phyloP scores from a whole-genome alignment of 2,888 invertebrate species.

The Polia nebulosa region DNA sequence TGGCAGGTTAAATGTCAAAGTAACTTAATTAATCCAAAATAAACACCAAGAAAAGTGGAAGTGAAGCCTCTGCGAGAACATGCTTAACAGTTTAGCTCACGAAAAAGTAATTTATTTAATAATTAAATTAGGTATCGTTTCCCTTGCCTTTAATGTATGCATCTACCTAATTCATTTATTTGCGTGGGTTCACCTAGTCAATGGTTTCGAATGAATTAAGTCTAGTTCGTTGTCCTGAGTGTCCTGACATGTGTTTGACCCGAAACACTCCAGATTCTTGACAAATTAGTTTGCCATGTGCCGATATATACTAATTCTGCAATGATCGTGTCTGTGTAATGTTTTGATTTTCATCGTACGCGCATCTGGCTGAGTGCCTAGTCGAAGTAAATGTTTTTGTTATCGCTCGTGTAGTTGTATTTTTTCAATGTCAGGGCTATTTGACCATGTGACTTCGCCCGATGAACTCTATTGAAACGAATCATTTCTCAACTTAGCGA shows the following conservation, averaged over 20 bases:
- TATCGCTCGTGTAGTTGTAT: constrained; percentile 52
- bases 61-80: background rate
- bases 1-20: background rate
- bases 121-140: constrained; percentile 17
- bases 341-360: constrained; percentile 48
- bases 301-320: constrained; percentile 3
- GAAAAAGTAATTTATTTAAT: constrained; percentile 5
- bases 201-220: constrained; percentile 11
- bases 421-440: constrained; percentile 71
- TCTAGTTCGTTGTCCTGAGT: constrained; percentile 16
- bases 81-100: background rate
- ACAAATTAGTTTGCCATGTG: constrained; percentile 6
- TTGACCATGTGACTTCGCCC: constrained; percentile 36
- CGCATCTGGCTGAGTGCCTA: constrained; percentile 69
- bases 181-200: constrained; percentile 13
- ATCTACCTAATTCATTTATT: constrained; percentile 6
- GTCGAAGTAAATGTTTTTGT: constrained; percentile 66
- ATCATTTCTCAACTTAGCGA: constrained; percentile 58
- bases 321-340: constrained; percentile 38
- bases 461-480: constrained; percentile 43
- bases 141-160: constrained; percentile 13
- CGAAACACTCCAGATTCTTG: constrained; percentile 28
- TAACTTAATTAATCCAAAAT: background rate
- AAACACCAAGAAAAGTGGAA: background rate
- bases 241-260: constrained; percentile 32